These are phyloP conservation scores for Tetanocera ferruginea DNA, from an alignment of 2,888 invertebrate species.

Conservation along the genomic window DNA sequence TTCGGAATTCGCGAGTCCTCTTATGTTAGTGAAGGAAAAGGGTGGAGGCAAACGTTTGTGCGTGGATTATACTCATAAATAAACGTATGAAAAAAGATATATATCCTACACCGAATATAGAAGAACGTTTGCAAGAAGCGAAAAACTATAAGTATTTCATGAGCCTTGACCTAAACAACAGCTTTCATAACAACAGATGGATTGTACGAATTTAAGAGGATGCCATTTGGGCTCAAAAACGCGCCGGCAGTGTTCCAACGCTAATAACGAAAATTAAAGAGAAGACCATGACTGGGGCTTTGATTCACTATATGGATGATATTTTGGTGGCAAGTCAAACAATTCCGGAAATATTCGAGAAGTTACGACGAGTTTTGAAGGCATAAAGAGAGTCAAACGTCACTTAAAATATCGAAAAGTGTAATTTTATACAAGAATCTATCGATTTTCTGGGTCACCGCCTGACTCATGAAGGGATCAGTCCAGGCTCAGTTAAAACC, in stretches of 20 bases:
- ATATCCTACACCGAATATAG: too few relatives aligned
- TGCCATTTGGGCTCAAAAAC: conserved; percentile 39
- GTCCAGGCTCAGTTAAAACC: conserved; percentile 10
- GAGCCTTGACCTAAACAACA: not conserved
- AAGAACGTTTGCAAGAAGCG: conserved; percentile 31
- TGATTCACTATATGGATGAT: conserved; percentile 21
- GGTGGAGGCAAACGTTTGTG: too few relatives aligned
- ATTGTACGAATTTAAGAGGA: conserved; percentile 28
- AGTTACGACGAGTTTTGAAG: too few relatives aligned
- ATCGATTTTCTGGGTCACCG: conserved; percentile 9
- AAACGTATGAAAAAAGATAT: too few relatives aligned
- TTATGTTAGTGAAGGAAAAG: not conserved
- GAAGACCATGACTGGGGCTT: not conserved
- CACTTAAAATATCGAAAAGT: conserved; percentile 39
- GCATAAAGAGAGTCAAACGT: too few relatives aligned
- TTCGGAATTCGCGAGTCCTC: conserved; percentile 8
- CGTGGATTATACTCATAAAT: too few relatives aligned
- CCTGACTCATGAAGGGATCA: conserved; percentile 2
- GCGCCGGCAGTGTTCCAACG: conserved; percentile 33
- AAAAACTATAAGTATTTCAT: conserved; percentile 33
- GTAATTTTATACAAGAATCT: conserved; percentile 32
- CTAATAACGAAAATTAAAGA: conserved; percentile 23
- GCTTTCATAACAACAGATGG: conserved; percentile 32
- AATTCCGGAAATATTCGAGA: too few relatives aligned
- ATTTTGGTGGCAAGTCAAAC: too few relatives aligned